Percentiles rank a stretch among this genome's conserved stretches.
These are phyloP conservation scores for Zelleria hepariella DNA, from an alignment of 2,888 invertebrate genomes.

Conservation along the genomic window DNA sequence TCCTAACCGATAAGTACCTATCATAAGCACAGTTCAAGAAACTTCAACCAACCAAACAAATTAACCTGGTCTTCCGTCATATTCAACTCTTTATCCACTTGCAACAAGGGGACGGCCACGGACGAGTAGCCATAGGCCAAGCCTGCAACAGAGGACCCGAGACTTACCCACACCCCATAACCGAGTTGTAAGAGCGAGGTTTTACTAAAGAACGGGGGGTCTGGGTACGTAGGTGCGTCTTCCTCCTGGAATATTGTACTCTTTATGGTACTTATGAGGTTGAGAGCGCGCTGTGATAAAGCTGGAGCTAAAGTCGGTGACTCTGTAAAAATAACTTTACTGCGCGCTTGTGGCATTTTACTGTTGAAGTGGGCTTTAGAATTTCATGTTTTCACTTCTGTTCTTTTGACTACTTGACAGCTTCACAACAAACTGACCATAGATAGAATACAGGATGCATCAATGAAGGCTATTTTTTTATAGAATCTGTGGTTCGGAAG, in stretches of 20 bases:
- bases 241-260: neutral
- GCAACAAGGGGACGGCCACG: neutral
- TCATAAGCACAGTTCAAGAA: too few relatives aligned
- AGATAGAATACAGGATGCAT: too few relatives aligned
- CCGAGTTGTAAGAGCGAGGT: neutral
- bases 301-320: neutral
- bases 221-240: neutral
- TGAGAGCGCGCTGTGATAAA: neutral
- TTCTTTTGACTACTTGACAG: too few relatives aligned
- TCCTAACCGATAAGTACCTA: too few relatives aligned
- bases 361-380: too few relatives aligned
- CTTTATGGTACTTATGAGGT: neutral
- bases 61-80: neutral
- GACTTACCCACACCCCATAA: neutral
- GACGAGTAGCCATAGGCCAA: neutral
- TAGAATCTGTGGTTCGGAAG: too few relatives aligned
- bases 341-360: too few relatives aligned
- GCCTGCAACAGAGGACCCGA: neutral
- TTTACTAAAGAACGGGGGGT: neutral
- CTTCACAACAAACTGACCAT: too few relatives aligned
- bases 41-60: neutral
- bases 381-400: too few relatives aligned
- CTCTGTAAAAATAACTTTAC: too few relatives aligned
- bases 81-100: neutral
- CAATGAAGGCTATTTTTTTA: too few relatives aligned